Evolutionary conservation across 2,888 invertebrate genomes (phyloP).

Genomic region (Seladonia tumulorum): DNA sequence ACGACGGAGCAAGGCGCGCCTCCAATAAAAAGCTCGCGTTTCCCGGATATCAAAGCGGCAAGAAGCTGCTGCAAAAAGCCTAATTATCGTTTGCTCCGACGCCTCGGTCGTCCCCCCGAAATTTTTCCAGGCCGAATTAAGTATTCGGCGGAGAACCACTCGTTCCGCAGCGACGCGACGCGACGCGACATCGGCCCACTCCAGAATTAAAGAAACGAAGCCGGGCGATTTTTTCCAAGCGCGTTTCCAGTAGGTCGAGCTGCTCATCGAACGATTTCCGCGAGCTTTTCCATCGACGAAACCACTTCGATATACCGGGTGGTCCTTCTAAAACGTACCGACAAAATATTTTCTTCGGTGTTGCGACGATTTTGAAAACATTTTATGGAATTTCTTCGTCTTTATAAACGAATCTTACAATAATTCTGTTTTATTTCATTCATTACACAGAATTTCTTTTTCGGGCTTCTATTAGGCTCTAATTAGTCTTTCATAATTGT

Average conservation of each 20-base stretch:
- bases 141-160: neutral
- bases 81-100: constrained; percentile 46
- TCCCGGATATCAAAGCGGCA: constrained; percentile 29
- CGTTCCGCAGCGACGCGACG: neutral
- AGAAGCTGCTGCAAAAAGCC: constrained; percentile 30
- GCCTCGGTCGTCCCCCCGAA: neutral
- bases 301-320: neutral
- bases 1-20: neutral
- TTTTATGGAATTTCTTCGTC: too few relatives aligned
- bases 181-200: constrained; percentile 6
- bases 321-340: neutral
- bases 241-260: neutral
- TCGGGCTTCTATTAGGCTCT: too few relatives aligned
- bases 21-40: constrained; percentile 11
- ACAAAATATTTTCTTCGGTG: too few relatives aligned
- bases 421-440: too few relatives aligned
- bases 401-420: too few relatives aligned
- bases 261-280: constrained; percentile 12
- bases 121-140: neutral
- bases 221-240: neutral
- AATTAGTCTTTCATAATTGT: too few relatives aligned
- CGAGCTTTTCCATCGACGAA: neutral
- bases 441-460: too few relatives aligned
- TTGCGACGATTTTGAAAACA: too few relatives aligned
- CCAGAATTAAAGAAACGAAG: constrained; percentile 29